A percentile compares a stretch with the other conserved stretches of the same genome.
Evolutionary conservation across 1,140 invertebrate genomes (phyloP).

Genomic region (Drosophila pseudoananassae): DNA sequence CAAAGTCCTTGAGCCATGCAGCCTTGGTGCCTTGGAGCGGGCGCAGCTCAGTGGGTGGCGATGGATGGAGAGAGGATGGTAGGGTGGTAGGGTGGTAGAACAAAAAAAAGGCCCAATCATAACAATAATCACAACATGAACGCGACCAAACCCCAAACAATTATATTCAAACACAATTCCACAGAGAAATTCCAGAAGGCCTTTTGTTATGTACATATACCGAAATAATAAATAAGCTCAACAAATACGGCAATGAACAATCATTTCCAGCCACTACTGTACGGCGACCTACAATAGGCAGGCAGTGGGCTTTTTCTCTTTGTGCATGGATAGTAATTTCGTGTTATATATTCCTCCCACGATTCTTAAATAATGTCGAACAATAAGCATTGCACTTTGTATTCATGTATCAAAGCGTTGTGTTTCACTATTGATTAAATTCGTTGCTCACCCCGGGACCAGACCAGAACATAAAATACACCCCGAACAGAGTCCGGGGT

Average conservation of each 20-base stretch:
- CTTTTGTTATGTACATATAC: not conserved
- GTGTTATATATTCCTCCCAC: conserved; percentile 35
- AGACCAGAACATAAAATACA: not conserved
- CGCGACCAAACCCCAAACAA: conserved; percentile 11
- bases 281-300: not conserved
- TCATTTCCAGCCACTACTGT: too few species aligned
- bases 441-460: conserved; percentile 3
- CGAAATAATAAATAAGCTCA: not conserved
- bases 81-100: not conserved
- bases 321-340: conserved; percentile 24
- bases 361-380: conserved; percentile 32
- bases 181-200: conserved; percentile 17
- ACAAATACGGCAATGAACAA: not conserved
- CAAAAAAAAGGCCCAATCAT: conserved; percentile 17
- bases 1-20: conserved; percentile 21
- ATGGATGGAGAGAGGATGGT: not conserved
- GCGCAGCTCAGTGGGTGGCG: not conserved
- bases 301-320: not conserved
- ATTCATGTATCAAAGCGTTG: not conserved
- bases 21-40: not conserved
- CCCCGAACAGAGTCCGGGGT: too few species aligned
- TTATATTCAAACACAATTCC: conserved; percentile 24
- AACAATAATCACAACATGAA: conserved; percentile 36
- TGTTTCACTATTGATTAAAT: conserved; percentile 50
- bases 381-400: conserved; percentile 43